Evolutionary conservation across 1,140 invertebrate species (phyloP), one percentile per base, ranked within the genome.

Genomic region (Linepithema humile): DNA sequence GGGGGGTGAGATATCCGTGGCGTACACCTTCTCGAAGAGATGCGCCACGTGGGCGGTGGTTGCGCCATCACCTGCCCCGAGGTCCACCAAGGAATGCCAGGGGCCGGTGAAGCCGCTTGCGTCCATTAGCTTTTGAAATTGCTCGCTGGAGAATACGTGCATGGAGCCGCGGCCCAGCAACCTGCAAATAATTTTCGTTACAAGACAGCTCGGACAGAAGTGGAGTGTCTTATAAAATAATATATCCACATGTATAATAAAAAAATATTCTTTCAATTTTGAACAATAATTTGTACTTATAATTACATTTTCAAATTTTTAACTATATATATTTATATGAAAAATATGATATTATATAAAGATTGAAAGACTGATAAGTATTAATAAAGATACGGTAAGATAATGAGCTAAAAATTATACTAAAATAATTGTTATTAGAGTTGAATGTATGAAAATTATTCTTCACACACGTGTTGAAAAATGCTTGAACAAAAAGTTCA

Each of bases 61-160:
- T 83, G 96, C 96, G 5, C 98, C 98, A 94, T 99, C 98, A 1
- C 98, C 98, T 9, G 98, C 98, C 53, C 98, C 98, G 50, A 99
- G 94, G 94, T 99, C 98, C 65, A 99, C 94, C 48, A 99, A 86
- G 9, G 95, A 90, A 75, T 95, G 92, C 94, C 95, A 91, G 92
- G 93, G 88, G 20, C 91, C 92, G 20, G 82, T 78, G 74, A 90
- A 90, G 94, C 90, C 88, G 90, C 94, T 91, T 5, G 94, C 85
- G 48, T 93, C 91, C 87, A 98, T 94, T 69, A 99, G 94, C 75
- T 94, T 92, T 84, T 95, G 94, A 82, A 98, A 97, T 91, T 99
- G 98, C 26, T 95, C 92, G 38, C 95, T 93, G 0, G 98, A 99
- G 85, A 98, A 96, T 2, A 99, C 97, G 94, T 98, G 98, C 98